These are phyloP conservation scores for Erythrocercus mccallii DNA, from an alignment of 2,113 vertebrate species.

Conservation along the genomic window DNA sequence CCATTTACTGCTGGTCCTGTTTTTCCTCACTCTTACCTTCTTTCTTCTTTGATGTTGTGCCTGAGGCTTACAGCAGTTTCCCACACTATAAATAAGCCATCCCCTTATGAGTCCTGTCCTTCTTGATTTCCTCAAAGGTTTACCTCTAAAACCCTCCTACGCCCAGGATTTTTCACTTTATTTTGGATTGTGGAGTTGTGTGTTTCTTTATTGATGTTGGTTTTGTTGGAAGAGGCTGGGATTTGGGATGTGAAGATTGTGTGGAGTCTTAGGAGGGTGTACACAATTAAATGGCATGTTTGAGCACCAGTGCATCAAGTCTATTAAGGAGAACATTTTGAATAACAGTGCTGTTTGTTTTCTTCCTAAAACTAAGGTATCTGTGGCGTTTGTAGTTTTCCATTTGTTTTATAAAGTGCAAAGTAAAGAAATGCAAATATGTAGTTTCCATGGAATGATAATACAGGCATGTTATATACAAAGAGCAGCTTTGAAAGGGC, in stretches of 20 bases:
- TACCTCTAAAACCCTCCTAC: neutral
- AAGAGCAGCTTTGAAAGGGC: neutral
- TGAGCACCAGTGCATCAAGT: neutral
- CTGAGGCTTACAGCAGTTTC: constrained; percentile 33
- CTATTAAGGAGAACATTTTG: neutral
- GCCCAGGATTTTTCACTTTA: neutral
- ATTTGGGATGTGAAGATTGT: neutral
- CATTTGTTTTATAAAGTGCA: neutral
- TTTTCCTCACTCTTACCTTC: constrained; percentile 33
- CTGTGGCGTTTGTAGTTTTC: neutral
- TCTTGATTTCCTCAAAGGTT: neutral
- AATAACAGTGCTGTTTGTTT: neutral
- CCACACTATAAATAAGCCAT: constrained; percentile 28
- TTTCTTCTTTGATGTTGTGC: constrained; percentile 50
- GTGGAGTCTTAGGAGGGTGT: neutral
- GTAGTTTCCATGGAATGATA: accelerated
- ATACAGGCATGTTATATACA: neutral
- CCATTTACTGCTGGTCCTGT: constrained; percentile 43
- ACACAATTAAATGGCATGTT: neutral
- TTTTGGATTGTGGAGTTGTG: neutral
- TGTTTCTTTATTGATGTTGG: neutral
- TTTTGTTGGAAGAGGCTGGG: neutral
- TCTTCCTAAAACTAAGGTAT: neutral
- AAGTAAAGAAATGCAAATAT: neutral
- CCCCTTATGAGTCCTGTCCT: neutral